A percentile compares a stretch with the other conserved stretches of the same genome.
Conservation (phyloP, 1,140 invertebrate species). For the Marisa cornuarietis region DNA sequence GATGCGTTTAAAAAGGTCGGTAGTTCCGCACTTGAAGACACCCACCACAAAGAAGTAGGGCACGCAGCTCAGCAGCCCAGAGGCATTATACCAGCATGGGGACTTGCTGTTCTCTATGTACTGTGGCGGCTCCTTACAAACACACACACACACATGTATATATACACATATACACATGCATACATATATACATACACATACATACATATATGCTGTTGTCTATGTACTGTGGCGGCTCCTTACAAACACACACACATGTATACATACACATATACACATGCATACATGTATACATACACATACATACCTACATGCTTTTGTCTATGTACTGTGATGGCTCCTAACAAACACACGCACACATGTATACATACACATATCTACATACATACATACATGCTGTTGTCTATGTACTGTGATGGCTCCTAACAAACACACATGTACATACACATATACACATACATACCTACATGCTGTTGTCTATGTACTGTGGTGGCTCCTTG, state of each 20-base stretch:
- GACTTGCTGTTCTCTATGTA: slow-evolving; percentile 6
- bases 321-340: too few species aligned
- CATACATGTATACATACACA: neutral
- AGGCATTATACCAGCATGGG: slow-evolving; percentile 7
- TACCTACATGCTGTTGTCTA: too few species aligned
- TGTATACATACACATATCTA: neutral
- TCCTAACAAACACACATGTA: neutral
- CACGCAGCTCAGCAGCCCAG: slow-evolving; percentile 26
- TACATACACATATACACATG: neutral
- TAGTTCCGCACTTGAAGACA: slow-evolving; percentile 37
- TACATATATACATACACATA: neutral
- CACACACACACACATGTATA: neutral
- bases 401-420: neutral
- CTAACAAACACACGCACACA: neutral
- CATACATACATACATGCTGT: neutral
- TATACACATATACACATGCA: neutral
- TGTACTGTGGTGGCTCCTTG: too few species aligned
- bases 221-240: neutral
- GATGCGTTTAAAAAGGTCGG: slow-evolving; percentile 32
- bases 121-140: neutral
- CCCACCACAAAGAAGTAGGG: slow-evolving; percentile 43
- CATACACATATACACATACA: neutral
- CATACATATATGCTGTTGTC: neutral
- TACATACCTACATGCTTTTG: neutral
- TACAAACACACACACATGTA: neutral